Conservation (phyloP, 2,797 vertebrate genomes). For the Enteromius viviparus region DNA sequence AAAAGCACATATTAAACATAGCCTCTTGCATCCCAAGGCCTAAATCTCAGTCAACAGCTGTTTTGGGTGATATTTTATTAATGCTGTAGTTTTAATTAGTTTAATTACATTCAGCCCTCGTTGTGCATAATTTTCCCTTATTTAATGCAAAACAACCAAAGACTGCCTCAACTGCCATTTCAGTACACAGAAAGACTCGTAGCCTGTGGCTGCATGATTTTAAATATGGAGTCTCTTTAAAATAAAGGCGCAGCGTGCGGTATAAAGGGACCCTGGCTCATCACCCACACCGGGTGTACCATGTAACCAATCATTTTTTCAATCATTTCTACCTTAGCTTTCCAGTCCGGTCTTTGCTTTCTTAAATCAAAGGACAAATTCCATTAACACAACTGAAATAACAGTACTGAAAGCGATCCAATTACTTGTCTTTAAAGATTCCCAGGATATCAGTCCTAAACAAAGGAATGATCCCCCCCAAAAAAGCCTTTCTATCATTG, state of each 20-base stretch:
- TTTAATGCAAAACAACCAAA: slow-evolving; percentile 74
- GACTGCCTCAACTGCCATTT: slow-evolving; percentile 73
- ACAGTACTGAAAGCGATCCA: background rate
- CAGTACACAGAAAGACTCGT: slow-evolving; percentile 62
- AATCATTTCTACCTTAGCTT: background rate
- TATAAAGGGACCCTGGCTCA: background rate
- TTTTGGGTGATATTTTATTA: slow-evolving; percentile 84
- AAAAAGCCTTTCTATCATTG: background rate
- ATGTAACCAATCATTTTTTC: background rate
- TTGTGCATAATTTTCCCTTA: slow-evolving; percentile 79
- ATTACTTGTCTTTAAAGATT: background rate
- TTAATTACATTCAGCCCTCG: slow-evolving; percentile 81
- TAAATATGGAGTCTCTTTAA: slow-evolving; percentile 34
- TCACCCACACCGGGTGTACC: background rate
- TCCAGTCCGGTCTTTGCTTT: background rate
- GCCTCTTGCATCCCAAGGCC: slow-evolving; percentile 73
- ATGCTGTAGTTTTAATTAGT: slow-evolving; percentile 86
- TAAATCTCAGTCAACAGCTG: slow-evolving; percentile 80
- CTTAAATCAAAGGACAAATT: background rate
- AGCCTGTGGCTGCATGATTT: slow-evolving; percentile 28
- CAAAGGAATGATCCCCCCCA: background rate
- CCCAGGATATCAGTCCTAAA: background rate
- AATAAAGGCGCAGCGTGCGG: slow-evolving; percentile 12
- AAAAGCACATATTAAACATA: slow-evolving; percentile 79
- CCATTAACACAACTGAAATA: background rate